Conservation (phyloP, 2,888 invertebrate genomes). For the Phortica okadai region DNA sequence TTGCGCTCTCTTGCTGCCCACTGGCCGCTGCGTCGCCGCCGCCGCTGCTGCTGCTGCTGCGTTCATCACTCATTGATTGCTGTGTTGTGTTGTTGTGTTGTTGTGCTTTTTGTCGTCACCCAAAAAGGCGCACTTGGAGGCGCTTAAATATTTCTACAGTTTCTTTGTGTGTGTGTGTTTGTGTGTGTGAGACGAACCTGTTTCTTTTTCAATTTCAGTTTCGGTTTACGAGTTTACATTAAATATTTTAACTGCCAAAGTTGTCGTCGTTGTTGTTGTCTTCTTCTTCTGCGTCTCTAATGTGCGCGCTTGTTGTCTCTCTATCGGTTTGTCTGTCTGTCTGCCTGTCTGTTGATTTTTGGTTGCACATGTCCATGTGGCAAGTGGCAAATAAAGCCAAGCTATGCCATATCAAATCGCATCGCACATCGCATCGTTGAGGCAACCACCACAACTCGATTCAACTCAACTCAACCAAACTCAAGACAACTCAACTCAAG, state of each 20-base stretch:
- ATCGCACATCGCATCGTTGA: too few relatives aligned
- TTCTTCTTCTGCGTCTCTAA: background rate
- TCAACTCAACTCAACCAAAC: background rate
- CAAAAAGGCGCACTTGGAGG: constrained; percentile 13
- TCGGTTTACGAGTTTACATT: constrained; percentile 20
- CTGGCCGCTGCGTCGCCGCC: too few relatives aligned
- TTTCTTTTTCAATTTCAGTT: background rate
- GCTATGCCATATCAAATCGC: background rate
- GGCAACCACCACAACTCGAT: background rate
- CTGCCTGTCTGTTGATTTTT: background rate
- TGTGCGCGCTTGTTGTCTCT: too few relatives aligned
- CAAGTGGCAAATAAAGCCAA: background rate
- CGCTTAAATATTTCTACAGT: background rate
- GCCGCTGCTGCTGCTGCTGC: too few relatives aligned
- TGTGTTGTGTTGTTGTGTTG: too few relatives aligned
- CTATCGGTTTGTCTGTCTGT: background rate
- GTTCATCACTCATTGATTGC: too few relatives aligned
- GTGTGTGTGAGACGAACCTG: constrained; percentile 9
- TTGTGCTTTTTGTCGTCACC: background rate
- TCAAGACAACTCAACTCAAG: background rate
- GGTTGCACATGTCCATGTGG: background rate
- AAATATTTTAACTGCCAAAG: constrained; percentile 6
- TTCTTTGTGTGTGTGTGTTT: background rate
- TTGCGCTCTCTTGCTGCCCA: too few relatives aligned
- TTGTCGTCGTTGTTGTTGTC: background rate